These are phyloP conservation scores for Trilocha varians DNA, from an alignment of 2,888 invertebrate species.

Conservation along the genomic window DNA sequence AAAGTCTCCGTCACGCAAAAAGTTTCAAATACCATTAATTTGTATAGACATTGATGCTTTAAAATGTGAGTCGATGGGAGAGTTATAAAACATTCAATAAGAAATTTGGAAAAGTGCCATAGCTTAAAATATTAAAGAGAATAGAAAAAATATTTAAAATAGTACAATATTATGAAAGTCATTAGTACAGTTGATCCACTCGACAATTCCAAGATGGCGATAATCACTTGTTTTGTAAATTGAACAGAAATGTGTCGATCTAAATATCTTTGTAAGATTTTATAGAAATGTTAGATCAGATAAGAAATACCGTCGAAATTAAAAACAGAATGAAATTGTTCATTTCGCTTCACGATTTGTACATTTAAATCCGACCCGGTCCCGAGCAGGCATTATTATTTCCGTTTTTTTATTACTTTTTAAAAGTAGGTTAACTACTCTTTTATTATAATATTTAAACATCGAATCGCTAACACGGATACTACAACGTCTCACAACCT, in stretches of 20 bases:
- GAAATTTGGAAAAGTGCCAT: not conserved
- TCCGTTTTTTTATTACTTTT: conserved; percentile 37
- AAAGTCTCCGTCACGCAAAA: not conserved
- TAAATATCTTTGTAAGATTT: too few species aligned
- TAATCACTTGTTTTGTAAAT: too few species aligned
- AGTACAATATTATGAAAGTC: not conserved
- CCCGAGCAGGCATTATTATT: conserved; percentile 52
- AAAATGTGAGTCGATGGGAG: not conserved
- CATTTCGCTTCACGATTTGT: conserved; percentile 37
- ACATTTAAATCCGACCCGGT: conserved; percentile 51
- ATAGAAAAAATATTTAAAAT: not conserved
- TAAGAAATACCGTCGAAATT: too few species aligned
- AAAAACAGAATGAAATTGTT: not conserved
- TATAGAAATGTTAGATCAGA: too few species aligned
- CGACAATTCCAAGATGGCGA: not conserved
- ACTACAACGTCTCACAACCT: conserved; percentile 64
- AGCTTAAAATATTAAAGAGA: not conserved
- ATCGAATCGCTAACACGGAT: conserved; percentile 46
- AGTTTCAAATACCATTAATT: not conserved
- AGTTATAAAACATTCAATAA: not conserved
- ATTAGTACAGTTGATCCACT: not conserved
- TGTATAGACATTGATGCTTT: not conserved
- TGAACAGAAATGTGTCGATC: too few species aligned
- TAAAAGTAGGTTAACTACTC: conserved; percentile 38
- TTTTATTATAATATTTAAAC: conserved; percentile 45